Conservation (phyloP, 1,140 invertebrate genomes). For the Drosophila punjabiensis region DNA sequence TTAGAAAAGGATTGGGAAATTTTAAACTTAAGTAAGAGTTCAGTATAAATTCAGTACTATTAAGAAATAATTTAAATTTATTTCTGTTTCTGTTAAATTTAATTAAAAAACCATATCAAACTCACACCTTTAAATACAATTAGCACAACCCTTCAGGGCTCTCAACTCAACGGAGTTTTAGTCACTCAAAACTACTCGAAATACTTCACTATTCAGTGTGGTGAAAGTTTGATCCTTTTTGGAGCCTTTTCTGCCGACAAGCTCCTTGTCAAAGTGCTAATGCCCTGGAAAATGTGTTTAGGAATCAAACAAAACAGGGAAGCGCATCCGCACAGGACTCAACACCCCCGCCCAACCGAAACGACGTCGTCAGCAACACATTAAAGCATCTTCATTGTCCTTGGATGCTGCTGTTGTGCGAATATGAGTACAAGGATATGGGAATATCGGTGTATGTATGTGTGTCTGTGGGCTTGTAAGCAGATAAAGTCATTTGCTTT, state of each 20-base stretch:
- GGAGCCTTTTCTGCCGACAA: neutral
- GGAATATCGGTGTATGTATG: conserved; percentile 12
- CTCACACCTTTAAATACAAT: neutral
- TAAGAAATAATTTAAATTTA: neutral
- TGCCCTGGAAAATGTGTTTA: conserved; percentile 33
- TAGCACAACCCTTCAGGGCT: neutral
- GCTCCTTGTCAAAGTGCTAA: conserved; percentile 28
- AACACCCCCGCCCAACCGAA: conserved; percentile 2
- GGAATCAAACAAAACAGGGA: conserved; percentile 30
- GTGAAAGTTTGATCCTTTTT: conserved; percentile 4
- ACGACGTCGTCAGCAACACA: conserved; percentile 58
- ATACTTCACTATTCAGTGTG: conserved; percentile 2
- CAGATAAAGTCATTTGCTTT: conserved; percentile 83
- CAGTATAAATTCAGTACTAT: too few species aligned
- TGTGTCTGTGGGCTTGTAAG: conserved; percentile 59
- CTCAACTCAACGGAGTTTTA: neutral
- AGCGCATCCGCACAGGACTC: conserved; percentile 39
- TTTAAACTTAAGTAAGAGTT: too few species aligned
- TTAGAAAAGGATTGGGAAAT: too few species aligned
- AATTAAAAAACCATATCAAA: neutral
- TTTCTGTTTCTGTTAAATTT: neutral
- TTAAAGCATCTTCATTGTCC: conserved; percentile 74
- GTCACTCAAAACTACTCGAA: neutral
- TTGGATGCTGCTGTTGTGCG: conserved; percentile 38
- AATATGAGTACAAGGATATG: conserved; percentile 31